Evolutionary conservation across 2,113 vertebrate genomes (phyloP), one percentile per base, ranked within the genome.

Genomic region (Turnix velox): DNA sequence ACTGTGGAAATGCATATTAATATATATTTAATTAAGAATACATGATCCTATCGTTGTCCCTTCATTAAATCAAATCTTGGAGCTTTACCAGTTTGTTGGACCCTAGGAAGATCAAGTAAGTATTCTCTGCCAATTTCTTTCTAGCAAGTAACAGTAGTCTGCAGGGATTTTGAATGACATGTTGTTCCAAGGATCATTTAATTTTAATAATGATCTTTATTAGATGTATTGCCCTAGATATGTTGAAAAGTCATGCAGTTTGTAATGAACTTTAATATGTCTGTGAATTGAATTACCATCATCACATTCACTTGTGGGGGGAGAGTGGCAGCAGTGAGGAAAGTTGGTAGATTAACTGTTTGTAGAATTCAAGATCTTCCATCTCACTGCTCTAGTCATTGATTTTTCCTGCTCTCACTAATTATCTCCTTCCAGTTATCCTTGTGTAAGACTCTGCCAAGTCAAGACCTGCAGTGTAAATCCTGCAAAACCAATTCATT

Each of bases 161-260:
- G 43, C 58, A 75, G 84, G 58, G 65, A 81, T 69, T 93, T 95
- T 4, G 12, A 75, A 42, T 79, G 62, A 39, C 46, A 25, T 20
- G 52, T 82, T 90, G 48, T 87, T 94, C 66, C 45, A 82, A 84
- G 69, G 71, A 79, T 75, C 15, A 72, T 79, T 92, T 88, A 51
- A 67, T 94, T 95, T 92, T 81, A 72, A 75, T 91, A 71, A 87
- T 65, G 22, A 55, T 42, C 45, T 76, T 84, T 88, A 77, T 93
- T 88, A 87, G 20, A 51, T 62, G 20, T 66, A 48, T 71, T 75
- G 27, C 9, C 25, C 9, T 40, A 17, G 91, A 10, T 27, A 48
- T 61, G 45, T 90, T 76, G 31, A 82, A 89, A 89, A 61, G 31
- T 82, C 37, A 19, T 39, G 18, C 28, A 45, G 79, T 58, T 91